These are phyloP conservation scores for Cynopterus sphinx DNA, from an alignment of 2,797 vertebrate genomes.

Conservation along the genomic window DNA sequence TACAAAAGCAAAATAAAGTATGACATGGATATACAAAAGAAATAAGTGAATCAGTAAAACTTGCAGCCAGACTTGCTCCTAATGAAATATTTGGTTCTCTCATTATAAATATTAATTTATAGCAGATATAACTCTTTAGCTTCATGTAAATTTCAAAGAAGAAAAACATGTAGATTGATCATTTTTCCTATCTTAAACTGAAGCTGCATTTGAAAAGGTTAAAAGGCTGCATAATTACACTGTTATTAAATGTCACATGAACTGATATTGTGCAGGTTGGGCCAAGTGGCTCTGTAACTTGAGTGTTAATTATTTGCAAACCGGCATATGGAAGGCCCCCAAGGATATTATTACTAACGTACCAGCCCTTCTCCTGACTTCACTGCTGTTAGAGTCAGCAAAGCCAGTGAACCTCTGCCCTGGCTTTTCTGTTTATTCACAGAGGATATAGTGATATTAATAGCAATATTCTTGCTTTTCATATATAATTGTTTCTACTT, in stretches of 20 bases:
- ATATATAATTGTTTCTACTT: neutral
- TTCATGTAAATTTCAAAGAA: constrained; percentile 53
- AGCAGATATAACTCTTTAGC: constrained; percentile 10
- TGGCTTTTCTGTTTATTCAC: neutral
- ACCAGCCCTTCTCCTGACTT: neutral
- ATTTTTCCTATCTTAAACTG: constrained; percentile 56
- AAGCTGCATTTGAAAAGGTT: constrained; percentile 54
- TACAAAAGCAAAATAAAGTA: neutral
- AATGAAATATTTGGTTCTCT: constrained; percentile 39
- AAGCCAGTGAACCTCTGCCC: neutral
- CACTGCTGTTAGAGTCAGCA: neutral
- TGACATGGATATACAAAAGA: constrained; percentile 3
- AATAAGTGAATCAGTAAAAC: neutral
- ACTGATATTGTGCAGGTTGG: neutral
- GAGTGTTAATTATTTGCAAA: constrained; percentile 34
- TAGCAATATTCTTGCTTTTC: constrained; percentile 8
- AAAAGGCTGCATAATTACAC: constrained; percentile 56
- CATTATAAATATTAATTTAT: constrained; percentile 57
- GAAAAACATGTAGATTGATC: constrained; percentile 49
- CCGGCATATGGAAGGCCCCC: neutral
- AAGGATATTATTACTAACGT: neutral
- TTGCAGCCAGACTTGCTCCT: neutral
- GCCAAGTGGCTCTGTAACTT: constrained; percentile 15
- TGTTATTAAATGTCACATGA: constrained; percentile 40
- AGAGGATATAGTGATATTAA: neutral